Conservation (phyloP, 2,113 vertebrate genomes). For the Phaetusa simplex region DNA sequence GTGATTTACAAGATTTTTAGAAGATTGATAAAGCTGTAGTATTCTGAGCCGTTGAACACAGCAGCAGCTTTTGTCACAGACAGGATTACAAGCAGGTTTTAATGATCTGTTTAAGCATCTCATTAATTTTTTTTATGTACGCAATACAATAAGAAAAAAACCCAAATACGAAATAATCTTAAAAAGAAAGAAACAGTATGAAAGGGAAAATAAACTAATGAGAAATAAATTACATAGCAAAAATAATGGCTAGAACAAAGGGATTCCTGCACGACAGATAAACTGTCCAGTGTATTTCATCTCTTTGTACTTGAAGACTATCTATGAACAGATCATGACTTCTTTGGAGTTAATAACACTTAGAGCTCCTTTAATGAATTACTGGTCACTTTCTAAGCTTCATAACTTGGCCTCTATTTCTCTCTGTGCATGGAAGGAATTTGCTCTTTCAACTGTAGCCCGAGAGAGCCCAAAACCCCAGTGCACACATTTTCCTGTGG, state of each 20-base stretch:
- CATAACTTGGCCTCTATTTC: neutral
- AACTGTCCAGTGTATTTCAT: neutral
- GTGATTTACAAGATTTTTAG: neutral
- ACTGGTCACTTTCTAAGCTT: neutral
- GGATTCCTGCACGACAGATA: neutral
- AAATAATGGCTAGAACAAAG: slow-evolving; percentile 23
- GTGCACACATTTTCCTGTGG: neutral
- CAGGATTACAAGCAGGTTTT: neutral
- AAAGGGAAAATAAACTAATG: neutral
- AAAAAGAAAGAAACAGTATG: neutral
- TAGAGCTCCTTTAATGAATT: neutral
- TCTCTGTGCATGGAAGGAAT: neutral
- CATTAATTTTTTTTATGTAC: neutral
- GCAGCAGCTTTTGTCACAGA: neutral
- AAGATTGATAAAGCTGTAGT: neutral
- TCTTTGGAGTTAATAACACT: slow-evolving; percentile 16
- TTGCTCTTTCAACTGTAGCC: neutral
- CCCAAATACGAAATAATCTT: neutral
- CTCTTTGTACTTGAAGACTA: neutral
- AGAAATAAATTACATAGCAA: neutral
- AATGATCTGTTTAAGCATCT: neutral
- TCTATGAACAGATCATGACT: neutral
- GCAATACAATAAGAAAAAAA: neutral
- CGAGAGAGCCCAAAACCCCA: neutral
- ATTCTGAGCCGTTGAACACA: neutral